A percentile compares a stretch with the other conserved stretches of the same genome.
Evolutionary conservation across 1,140 invertebrate genomes (phyloP).

Genomic region (Anastrepha obliqua): DNA sequence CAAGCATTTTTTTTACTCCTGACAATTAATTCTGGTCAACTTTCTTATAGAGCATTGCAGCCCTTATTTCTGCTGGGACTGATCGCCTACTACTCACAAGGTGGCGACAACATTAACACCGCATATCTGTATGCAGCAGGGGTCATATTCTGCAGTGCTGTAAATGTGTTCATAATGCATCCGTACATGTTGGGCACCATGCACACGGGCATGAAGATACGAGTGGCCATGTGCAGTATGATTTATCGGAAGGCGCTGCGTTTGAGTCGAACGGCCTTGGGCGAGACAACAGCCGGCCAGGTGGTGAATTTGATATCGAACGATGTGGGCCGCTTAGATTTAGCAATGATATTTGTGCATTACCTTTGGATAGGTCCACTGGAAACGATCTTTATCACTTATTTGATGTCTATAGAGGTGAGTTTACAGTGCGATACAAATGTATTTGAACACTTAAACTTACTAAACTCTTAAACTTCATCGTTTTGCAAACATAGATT

Average conservation of each 20-base stretch:
- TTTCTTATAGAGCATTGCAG: constrained; percentile 79
- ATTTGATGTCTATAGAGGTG: constrained; percentile 82
- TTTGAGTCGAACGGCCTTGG: constrained; percentile 82
- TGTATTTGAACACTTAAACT: neutral
- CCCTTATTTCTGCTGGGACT: constrained; percentile 83
- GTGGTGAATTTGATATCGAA: constrained; percentile 95
- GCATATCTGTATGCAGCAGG: constrained; percentile 81
- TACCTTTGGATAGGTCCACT: constrained; percentile 89
- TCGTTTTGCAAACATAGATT: constrained; percentile 74
- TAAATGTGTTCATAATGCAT: constrained; percentile 85
- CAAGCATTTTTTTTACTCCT: neutral
- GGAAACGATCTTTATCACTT: constrained; percentile 84
- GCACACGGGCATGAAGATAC: constrained; percentile 86
- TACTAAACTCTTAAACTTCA: neutral
- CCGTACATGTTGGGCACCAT: constrained; percentile 85
- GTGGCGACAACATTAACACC: constrained; percentile 73
- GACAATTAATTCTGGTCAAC: no score
- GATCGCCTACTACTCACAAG: constrained; percentile 80
- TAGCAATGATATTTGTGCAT: constrained; percentile 81
- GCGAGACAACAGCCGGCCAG: constrained; percentile 88
- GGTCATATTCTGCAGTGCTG: constrained; percentile 81
- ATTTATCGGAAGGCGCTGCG: constrained; percentile 87
- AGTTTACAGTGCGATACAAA: constrained; percentile 75
- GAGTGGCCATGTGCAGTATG: constrained; percentile 85
- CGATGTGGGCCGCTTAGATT: constrained; percentile 86